Percentiles rank a stretch among this genome's conserved stretches.
phyloP scores from a whole-genome alignment of 1,140 invertebrate genomes.

The Megalopta genalis region DNA sequence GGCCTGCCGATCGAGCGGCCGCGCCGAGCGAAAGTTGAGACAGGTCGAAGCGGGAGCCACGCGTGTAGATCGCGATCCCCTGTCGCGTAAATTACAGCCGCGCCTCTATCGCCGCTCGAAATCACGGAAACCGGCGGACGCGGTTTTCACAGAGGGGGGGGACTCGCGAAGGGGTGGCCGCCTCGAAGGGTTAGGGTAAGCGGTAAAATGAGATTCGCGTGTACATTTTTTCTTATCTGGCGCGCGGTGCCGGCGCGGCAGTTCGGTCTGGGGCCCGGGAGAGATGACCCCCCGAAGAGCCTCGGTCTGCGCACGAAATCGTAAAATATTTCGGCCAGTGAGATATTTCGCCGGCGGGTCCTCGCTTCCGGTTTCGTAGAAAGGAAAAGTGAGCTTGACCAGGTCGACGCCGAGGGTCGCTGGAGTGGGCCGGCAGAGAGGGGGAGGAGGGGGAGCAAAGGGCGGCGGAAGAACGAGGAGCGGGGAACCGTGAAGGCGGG shows the following conservation, averaged over 20 bases:
- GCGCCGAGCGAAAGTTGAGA: background rate
- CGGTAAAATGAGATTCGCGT: slow-evolving; percentile 50
- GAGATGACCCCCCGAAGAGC: background rate
- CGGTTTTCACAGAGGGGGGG: background rate
- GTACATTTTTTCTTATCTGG: slow-evolving; percentile 59
- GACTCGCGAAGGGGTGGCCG: background rate
- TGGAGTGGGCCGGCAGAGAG: background rate
- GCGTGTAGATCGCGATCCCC: slow-evolving; percentile 2
- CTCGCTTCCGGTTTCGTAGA: slow-evolving; percentile 39
- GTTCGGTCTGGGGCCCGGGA: background rate
- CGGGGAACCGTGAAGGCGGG: background rate
- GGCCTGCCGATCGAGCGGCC: background rate
- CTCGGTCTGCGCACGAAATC: slow-evolving; percentile 25
- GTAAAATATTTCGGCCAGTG: slow-evolving; percentile 54
- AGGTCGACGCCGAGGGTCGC: too few species aligned
- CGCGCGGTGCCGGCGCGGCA: background rate
- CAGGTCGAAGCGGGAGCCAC: background rate
- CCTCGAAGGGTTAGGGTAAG: slow-evolving; percentile 27
- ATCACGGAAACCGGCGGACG: slow-evolving; percentile 11
- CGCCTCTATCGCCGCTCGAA: background rate
- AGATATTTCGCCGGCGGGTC: slow-evolving; percentile 35
- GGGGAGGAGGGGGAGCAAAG: background rate
- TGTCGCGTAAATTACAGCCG: slow-evolving; percentile 20
- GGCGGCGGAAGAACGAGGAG: background rate
- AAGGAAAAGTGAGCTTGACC: slow-evolving; percentile 51